Base-by-base conservation (phyloP, 2,888 invertebrate genomes). In the Apoda limacodes region DNA sequence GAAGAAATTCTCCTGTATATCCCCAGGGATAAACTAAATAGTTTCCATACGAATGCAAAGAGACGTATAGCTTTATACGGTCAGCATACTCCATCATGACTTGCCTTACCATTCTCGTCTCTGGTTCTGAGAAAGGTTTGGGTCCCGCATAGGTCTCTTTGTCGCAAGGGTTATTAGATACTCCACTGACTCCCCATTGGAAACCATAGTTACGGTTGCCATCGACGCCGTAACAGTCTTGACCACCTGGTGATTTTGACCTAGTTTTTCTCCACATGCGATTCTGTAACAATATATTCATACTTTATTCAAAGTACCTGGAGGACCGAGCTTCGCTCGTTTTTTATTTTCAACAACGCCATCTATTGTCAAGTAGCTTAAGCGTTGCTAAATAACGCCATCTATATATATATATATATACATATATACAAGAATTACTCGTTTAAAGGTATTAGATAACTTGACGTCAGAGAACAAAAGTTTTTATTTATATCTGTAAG, bases 191-290 rank as follows among this genome's bases (percentile, higher is more conserved):
- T 46, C 82, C 86, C 88, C 89, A 89, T 43, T 86, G 81, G 51
- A 75, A 84, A 10, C 82, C 88, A 51, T 86, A 90, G 63, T 90
- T 90, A 10, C 90, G 68, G 54, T 90, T 90, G 4, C 84, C 83
- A 45, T 90, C 90, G 0, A 84, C 85, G 2, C 90, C 90, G 13
- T 45, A 55, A 44, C 89, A 89, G 0, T 36, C 25, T 17, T 17
- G 17, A 3, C 43, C 35, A 1, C 43, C 38, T 3, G 35, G 36
- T 3, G 45, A 43, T 35, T 55, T 58, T 1, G 84, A 83, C 17
- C 86, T 69, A 1, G 86, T 87, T 52, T 88, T 87, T 32, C 88
- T 78, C 87, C 87, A 88, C 42, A 85, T 39, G 3, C 86, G 83
- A 35, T 85, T 72, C 87, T 88, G 54, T 28, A 46, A n/a, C n/a